Percentiles rank a stretch among this genome's conserved stretches.
Evolutionary conservation across 1,140 invertebrate genomes (phyloP).

Genomic region (Hylyphantes graminicola): DNA sequence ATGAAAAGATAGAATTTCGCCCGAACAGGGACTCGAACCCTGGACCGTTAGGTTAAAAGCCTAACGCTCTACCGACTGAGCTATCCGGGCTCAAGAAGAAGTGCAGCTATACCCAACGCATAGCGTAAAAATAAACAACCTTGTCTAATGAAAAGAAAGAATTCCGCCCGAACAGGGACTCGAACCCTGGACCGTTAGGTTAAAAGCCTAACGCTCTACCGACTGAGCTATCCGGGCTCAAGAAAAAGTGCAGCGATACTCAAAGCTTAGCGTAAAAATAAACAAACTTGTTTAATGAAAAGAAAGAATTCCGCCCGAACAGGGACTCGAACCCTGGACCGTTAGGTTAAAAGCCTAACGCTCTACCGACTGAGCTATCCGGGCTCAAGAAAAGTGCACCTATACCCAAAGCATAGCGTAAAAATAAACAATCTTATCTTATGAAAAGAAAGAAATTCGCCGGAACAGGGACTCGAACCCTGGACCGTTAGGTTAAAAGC

Average conservation of each 20-base stretch:
- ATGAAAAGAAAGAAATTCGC: too few species aligned
- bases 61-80: constrained; percentile 59
- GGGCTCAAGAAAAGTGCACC: constrained; percentile 29
- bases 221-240: constrained; percentile 57
- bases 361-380: constrained; percentile 59
- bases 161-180: constrained; percentile 57
- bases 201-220: constrained; percentile 59
- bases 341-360: constrained; percentile 60
- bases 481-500: constrained; percentile 60
- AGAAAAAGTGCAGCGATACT: too few species aligned
- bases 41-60: constrained; percentile 59
- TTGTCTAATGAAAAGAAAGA: too few species aligned
- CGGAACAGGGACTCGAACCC: constrained; percentile 59
- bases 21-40: constrained; percentile 59
- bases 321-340: constrained; percentile 60
- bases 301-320: constrained; percentile 59
- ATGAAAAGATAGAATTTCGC: too few species aligned
- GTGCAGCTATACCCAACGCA: too few species aligned
- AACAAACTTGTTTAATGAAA: too few species aligned
- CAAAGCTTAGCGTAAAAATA: too few species aligned
- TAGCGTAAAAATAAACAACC: too few species aligned
- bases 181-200: constrained; percentile 57
- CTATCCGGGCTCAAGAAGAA: constrained; percentile 56
- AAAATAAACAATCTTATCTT: too few species aligned
- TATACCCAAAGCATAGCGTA: too few species aligned